Percentiles rank a stretch among this genome's conserved stretches.
Conservation (phyloP, 2,113 vertebrate species). For the Cyanoramphus novaezelandiae region DNA sequence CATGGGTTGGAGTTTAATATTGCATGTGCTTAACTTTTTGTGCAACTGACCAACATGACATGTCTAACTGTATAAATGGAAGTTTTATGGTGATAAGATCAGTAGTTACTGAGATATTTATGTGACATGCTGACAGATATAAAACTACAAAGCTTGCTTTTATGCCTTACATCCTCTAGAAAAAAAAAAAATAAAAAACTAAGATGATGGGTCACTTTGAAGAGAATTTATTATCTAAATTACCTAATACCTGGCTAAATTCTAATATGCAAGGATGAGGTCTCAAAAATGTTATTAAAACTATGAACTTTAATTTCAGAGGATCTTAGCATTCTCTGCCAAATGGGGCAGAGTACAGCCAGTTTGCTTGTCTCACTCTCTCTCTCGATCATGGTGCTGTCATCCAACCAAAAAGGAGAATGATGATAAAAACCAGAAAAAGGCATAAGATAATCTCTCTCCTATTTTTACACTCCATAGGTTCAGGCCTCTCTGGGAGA, state of each 20-base stretch:
- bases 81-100: constrained; percentile 93
- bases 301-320: constrained; percentile 66
- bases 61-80: constrained; percentile 90
- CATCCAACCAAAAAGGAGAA: constrained; percentile 50
- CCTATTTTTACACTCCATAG: constrained; percentile 13
- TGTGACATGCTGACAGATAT: constrained; percentile 90
- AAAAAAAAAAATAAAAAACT: constrained; percentile 74
- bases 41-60: constrained; percentile 85
- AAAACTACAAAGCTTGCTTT: constrained; percentile 82
- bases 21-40: constrained; percentile 78
- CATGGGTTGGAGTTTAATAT: constrained; percentile 78
- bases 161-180: constrained; percentile 74
- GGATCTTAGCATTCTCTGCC: constrained; percentile 34
- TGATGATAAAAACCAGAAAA: constrained; percentile 35
- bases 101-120: constrained; percentile 97
- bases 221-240: constrained; percentile 77
- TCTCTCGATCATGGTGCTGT: constrained; percentile 48
- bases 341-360: constrained; percentile 49
- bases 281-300: constrained; percentile 70
- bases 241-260: constrained; percentile 78
- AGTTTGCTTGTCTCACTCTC: constrained; percentile 48
- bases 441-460: constrained; percentile 25
- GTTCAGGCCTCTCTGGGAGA: constrained; percentile 33
- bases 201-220: constrained; percentile 75
- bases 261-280: constrained; percentile 72